Evolutionary conservation across 2,797 vertebrate species (phyloP).

Genomic region (Limosa lapponica): DNA sequence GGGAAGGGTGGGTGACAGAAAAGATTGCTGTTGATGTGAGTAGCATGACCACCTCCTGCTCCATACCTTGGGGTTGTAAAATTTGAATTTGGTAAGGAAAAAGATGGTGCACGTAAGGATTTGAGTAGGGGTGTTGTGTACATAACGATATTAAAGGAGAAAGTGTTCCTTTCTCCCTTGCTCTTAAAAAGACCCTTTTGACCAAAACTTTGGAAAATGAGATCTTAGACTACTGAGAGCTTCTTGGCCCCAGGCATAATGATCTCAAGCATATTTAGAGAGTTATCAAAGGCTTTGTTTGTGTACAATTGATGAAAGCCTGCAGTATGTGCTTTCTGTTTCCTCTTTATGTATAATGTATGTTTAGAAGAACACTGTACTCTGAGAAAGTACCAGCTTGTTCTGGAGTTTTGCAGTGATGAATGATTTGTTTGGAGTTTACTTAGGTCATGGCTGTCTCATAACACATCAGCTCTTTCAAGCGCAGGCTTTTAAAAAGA

Average conservation of each 20-base stretch:
- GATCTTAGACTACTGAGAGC: not conserved
- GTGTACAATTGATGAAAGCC: constrained; percentile 46
- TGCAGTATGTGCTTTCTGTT: constrained; percentile 40
- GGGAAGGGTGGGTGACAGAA: not conserved
- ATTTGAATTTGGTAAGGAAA: not conserved
- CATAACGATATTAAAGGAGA: accelerated
- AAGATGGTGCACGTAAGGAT: not conserved
- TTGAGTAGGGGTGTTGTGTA: not conserved
- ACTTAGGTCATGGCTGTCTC: constrained; percentile 3
- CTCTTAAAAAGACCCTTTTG: constrained; percentile 18
- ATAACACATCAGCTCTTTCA: constrained; percentile 33
- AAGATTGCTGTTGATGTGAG: not conserved
- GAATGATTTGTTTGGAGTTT: constrained; percentile 58
- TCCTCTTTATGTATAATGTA: not conserved
- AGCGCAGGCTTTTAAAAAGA: not conserved
- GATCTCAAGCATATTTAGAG: constrained; percentile 24
- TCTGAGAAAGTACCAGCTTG: not conserved
- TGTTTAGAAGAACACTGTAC: constrained; percentile 33
- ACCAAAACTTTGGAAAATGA: constrained; percentile 41
- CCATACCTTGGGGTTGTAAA: not conserved
- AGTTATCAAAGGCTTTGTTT: constrained; percentile 55
- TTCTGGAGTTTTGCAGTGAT: constrained; percentile 18
- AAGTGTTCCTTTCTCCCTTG: not conserved
- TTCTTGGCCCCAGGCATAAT: not conserved
- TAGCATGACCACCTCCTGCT: not conserved